phyloP scores from a whole-genome alignment of 2,113 vertebrate genomes.

The Parotia lawesii region DNA sequence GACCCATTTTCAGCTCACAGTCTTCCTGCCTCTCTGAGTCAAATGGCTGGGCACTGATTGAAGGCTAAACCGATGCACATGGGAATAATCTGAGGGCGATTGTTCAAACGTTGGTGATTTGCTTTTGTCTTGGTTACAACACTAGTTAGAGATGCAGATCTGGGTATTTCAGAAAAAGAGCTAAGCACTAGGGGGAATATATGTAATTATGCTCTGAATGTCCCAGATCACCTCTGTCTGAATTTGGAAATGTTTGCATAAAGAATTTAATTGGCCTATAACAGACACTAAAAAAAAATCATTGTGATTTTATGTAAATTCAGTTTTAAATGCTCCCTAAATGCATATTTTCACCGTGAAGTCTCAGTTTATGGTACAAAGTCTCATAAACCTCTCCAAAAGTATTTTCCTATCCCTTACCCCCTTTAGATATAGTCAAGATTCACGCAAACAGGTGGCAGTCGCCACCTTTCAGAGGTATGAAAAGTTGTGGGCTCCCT shows the following conservation, averaged over 20 bases:
- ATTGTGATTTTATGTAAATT: constrained; percentile 22
- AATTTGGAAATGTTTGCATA: constrained; percentile 2
- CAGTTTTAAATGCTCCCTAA: background rate
- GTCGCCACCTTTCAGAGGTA: background rate
- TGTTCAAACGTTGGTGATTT: background rate
- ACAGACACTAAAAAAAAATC: background rate
- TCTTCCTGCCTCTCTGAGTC: background rate
- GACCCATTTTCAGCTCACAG: background rate
- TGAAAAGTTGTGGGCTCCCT: background rate
- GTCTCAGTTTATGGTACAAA: background rate
- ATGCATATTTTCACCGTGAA: background rate
- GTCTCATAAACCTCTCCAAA: background rate
- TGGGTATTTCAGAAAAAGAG: background rate
- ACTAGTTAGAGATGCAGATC: background rate
- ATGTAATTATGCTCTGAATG: background rate
- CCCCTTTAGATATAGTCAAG: background rate
- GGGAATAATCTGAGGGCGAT: background rate
- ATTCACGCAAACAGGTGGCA: background rate
- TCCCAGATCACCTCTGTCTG: background rate
- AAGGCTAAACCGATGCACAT: background rate
- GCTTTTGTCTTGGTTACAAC: rapidly evolving
- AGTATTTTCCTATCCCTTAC: background rate
- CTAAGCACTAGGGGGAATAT: background rate
- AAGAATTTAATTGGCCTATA: constrained; percentile 3
- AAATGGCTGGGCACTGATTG: background rate